Base-by-base conservation (phyloP, 1,140 invertebrate genomes). In the Eciton burchellii region DNA sequence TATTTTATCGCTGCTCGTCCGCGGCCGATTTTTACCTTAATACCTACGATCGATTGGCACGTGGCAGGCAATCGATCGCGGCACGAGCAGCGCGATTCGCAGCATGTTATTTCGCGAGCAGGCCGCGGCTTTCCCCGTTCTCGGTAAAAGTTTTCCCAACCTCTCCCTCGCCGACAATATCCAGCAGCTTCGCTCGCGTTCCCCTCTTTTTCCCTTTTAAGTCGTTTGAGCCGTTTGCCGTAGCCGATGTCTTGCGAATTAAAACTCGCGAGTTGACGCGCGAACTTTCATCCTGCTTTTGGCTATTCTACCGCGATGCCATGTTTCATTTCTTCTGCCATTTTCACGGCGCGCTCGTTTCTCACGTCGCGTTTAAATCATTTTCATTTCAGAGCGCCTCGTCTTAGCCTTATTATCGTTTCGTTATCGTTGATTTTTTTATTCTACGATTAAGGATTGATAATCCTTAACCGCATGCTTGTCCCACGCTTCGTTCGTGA, bases 1-100 rank as follows among this genome's bases (percentile, higher is more conserved):
- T 59, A 60, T 21, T 35, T 73, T 41, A 73, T 29, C 26, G 54
- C n/a, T 60, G 35, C 60, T 73, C 60, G 71, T 60, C 56, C 35
- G 12, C 29, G 56, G 45, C 41, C 35, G 60, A 73, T 59, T 59
- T n/a, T 73, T 19, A 72, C 19, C 19, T 56, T 12, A 29, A 59
- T 6, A 60, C 41, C 71, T 12, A 60, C 35, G 21, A 26, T 16
- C 16, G 71, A 73, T 73, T 73, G 60, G 6, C 41, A 73, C 60
- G 41, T 47, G 43, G 41, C 35, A 73, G 21, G 24, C n/a, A 60
- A 73, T 73, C 60, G n/a, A n/a, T n/a, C n/a, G n/a, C n/a, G n/a
- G n/a, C n/a, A n/a, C n/a, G n/a, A n/a, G n/a, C n/a, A n/a, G n/a
- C n/a, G 41, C 35, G 6, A 73, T 45, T 60, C 41, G 14, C 43